Percentiles rank a stretch among this genome's conserved stretches.
phyloP scores from a whole-genome alignment of 2,888 invertebrate species.

The Beris chalybata region DNA sequence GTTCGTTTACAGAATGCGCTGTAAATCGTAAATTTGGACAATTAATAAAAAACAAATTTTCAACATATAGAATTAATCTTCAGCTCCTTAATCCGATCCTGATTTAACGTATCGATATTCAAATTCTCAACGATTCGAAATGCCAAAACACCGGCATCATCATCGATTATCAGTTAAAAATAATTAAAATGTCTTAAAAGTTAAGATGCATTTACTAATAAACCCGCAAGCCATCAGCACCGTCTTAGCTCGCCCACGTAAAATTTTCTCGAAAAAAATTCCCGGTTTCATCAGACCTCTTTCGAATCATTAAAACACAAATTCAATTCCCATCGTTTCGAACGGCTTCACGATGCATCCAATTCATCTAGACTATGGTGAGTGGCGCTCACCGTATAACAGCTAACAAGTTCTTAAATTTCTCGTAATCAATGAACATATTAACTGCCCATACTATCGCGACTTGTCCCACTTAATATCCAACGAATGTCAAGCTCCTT shows the following conservation, averaged over 20 bases:
- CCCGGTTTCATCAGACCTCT: slow-evolving; percentile 18
- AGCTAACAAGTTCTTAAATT: slow-evolving; percentile 16
- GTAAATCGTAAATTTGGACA: too few species aligned
- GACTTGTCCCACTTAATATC: slow-evolving; percentile 28
- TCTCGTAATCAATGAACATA: slow-evolving; percentile 33
- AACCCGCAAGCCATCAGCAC: slow-evolving; percentile 1
- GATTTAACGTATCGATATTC: not conserved
- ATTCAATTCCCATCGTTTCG: slow-evolving; percentile 18
- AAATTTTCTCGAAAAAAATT: slow-evolving; percentile 16
- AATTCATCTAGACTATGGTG: slow-evolving; percentile 3
- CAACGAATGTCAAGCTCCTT: slow-evolving; percentile 30
- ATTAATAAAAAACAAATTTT: too few species aligned
- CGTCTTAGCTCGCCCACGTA: slow-evolving; percentile 24
- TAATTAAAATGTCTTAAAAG: slow-evolving; percentile 31
- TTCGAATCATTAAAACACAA: slow-evolving; percentile 26
- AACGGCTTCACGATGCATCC: not conserved
- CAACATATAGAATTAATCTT: too few species aligned
- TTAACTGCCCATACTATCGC: slow-evolving; percentile 28
- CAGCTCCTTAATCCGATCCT: too few species aligned
- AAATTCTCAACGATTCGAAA: slow-evolving; percentile 15
- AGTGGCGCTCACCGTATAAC: slow-evolving; percentile 22
- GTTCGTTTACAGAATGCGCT: too few species aligned
- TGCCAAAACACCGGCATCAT: slow-evolving; percentile 29
- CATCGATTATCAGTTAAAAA: slow-evolving; percentile 25
- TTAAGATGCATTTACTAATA: slow-evolving; percentile 17